A percentile compares a stretch with the other conserved stretches of the same genome.
phyloP scores from a whole-genome alignment of 2,797 vertebrate species.

The Eremophila alpestris region DNA sequence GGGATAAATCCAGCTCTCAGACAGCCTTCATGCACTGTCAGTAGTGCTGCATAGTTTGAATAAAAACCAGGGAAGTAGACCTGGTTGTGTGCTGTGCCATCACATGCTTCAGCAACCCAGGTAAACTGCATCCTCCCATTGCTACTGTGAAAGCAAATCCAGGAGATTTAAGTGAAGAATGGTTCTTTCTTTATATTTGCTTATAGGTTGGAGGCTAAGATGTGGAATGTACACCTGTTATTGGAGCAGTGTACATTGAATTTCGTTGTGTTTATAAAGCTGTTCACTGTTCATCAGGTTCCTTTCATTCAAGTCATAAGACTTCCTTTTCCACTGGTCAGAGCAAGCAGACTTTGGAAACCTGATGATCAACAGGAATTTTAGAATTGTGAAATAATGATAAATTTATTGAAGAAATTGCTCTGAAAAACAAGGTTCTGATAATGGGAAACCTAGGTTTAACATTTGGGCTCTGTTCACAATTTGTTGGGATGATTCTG shows the following conservation, averaged over 20 bases:
- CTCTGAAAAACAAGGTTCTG: background rate
- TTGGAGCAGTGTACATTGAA: background rate
- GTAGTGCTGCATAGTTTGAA: background rate
- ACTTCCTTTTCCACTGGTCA: background rate
- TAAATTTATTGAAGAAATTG: background rate
- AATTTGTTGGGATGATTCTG: background rate
- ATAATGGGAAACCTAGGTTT: background rate
- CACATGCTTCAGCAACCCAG: background rate
- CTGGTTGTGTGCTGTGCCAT: background rate
- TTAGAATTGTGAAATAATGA: background rate
- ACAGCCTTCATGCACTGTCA: background rate
- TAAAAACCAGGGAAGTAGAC: background rate
- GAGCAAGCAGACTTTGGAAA: background rate
- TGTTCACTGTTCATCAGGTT: background rate
- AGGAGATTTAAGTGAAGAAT: background rate
- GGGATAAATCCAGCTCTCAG: background rate
- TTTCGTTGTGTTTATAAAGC: background rate
- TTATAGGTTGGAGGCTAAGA: background rate
- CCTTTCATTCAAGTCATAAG: background rate
- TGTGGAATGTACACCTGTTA: background rate
- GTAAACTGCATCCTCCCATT: accelerated
- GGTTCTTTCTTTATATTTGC: background rate
- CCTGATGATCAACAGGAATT: background rate
- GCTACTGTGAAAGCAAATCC: background rate
- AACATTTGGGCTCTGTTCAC: background rate